These are phyloP conservation scores for Amitus sp. DNA, from an alignment of 2,888 invertebrate species.

Conservation along the genomic window DNA sequence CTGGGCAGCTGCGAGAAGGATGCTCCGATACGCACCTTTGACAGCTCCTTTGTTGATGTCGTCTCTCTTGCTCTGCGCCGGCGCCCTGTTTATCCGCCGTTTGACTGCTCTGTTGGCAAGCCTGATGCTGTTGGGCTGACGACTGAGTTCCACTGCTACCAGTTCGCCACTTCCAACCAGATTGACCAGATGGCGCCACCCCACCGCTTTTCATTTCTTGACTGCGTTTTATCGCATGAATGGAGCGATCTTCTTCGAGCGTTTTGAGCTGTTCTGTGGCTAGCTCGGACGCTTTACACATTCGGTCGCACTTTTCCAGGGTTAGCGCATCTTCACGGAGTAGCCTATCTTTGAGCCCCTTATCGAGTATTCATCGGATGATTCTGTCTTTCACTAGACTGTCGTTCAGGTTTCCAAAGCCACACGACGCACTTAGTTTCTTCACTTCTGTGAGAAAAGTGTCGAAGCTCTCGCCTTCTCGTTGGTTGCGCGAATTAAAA, in stretches of 20 bases:
- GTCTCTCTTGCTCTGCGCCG: no score
- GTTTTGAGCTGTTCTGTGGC: constrained; percentile 28
- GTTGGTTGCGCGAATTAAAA: constrained; percentile 8
- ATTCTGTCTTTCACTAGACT: constrained; percentile 42
- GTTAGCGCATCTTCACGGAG: constrained; percentile 31
- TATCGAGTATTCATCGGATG: constrained; percentile 33
- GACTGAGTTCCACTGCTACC: no score
- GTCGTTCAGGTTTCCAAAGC: constrained; percentile 35
- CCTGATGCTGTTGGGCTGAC: no score
- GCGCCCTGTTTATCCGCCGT: no score
- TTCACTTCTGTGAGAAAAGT: constrained; percentile 39
- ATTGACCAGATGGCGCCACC: no score
- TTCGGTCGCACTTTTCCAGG: constrained; percentile 25
- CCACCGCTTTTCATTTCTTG: no score
- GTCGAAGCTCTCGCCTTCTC: constrained; percentile 36
- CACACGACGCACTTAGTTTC: constrained; percentile 36
- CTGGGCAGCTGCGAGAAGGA: not conserved
- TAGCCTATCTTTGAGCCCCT: constrained; percentile 27
- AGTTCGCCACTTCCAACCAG: no score
- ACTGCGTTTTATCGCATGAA: not conserved
- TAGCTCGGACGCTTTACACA: constrained; percentile 35
- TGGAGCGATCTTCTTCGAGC: constrained; percentile 5
- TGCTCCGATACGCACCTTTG: not conserved
- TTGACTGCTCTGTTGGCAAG: no score
- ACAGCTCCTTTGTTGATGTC: not conserved